Conservation (phyloP, 2,113 vertebrate species). For the Ciconia maguari region DNA sequence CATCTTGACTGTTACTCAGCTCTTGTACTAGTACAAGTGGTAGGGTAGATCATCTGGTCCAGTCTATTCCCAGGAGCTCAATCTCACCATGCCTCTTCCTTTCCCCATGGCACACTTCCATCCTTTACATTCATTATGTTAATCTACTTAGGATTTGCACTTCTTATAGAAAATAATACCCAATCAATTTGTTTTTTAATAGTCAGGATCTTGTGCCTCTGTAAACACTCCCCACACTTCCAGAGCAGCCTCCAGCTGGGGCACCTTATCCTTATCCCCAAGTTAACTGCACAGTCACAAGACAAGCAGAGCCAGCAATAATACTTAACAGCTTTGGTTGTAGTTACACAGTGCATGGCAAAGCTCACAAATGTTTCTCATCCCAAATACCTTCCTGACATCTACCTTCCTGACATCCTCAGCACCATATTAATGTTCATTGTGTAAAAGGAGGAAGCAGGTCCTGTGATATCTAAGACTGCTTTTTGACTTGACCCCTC, state of each 20-base stretch:
- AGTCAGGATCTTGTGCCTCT: not conserved
- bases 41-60: not conserved
- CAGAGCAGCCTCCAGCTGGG: not conserved
- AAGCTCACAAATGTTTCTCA: not conserved
- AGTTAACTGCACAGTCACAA: not conserved
- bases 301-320: not conserved
- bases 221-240: not conserved
- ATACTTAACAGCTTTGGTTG: not conserved
- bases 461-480: not conserved
- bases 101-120: not conserved
- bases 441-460: not conserved
- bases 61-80: not conserved
- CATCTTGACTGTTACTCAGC: not conserved
- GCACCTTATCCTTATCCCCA: not conserved
- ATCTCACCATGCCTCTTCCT: not conserved
- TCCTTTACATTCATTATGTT: not conserved
- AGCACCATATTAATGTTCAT: not conserved
- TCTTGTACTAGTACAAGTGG: not conserved
- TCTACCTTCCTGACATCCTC: not conserved
- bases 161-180: not conserved
- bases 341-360: not conserved
- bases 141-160: not conserved
- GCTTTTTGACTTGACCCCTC: not conserved
- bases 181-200: not conserved
- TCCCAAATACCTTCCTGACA: not conserved